phyloP scores from a whole-genome alignment of 2,888 invertebrate genomes.

The Drosophila tripunctata region DNA sequence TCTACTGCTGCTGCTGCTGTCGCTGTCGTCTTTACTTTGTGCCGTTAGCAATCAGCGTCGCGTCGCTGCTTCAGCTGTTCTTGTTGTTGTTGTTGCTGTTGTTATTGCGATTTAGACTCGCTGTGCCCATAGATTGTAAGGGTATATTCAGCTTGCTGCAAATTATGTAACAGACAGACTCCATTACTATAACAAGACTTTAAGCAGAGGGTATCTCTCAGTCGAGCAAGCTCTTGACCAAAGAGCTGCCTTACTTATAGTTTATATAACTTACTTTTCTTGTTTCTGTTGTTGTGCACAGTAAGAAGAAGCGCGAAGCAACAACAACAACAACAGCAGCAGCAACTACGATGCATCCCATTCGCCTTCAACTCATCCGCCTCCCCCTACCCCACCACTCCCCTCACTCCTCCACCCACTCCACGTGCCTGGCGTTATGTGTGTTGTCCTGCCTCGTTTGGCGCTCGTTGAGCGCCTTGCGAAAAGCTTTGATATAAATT shows the following conservation, averaged over 20 bases:
- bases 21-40: constrained; percentile 1
- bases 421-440: constrained; percentile 31
- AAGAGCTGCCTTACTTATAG: too few species aligned
- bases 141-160: too few species aligned
- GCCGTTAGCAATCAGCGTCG: constrained; percentile 14
- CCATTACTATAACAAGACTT: too few species aligned
- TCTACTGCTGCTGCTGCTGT: constrained; percentile 8
- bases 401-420: background rate
- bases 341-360: constrained; percentile 19
- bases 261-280: constrained; percentile 26
- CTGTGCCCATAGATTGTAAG: too few species aligned
- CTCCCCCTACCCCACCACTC: background rate
- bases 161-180: too few species aligned
- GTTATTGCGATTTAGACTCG: background rate
- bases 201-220: too few species aligned
- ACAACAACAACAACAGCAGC: constrained; percentile 31
- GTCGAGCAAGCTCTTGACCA: too few species aligned
- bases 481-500: constrained; percentile 73
- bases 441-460: constrained; percentile 47
- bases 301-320: constrained; percentile 46
- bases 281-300: constrained; percentile 33
- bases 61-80: constrained; percentile 22
- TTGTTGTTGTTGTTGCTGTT: constrained; percentile 18
- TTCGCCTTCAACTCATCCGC: background rate
- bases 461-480: constrained; percentile 46